phyloP scores from a whole-genome alignment of 1,140 invertebrate genomes.

The Lucilia cuprina region DNA sequence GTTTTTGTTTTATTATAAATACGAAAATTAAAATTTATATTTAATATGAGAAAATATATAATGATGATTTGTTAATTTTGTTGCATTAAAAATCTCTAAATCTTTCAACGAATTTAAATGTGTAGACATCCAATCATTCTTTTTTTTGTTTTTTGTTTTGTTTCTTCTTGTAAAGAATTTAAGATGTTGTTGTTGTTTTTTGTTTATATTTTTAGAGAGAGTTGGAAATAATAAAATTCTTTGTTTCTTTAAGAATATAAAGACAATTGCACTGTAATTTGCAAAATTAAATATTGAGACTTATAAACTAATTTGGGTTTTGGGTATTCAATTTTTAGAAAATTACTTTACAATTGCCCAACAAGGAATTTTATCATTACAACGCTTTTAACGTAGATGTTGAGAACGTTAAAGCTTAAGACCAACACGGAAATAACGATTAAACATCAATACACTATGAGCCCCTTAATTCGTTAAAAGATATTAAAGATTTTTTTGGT shows the following conservation, averaged over 20 bases:
- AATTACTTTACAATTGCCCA: not conserved
- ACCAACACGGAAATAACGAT: conserved; percentile 29
- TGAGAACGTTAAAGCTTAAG: no score
- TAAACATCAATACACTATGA: conserved; percentile 9
- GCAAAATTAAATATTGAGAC: conserved; percentile 13
- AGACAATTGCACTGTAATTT: not conserved
- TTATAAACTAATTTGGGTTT: conserved; percentile 30
- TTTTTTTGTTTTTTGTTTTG: no score
- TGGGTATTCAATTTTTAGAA: conserved; percentile 13
- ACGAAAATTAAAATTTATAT: conserved; percentile 28
- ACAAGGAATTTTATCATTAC: not conserved
- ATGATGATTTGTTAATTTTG: not conserved
- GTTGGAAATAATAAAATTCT: not conserved
- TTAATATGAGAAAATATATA: conserved; percentile 6
- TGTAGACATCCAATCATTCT: conserved; percentile 6
- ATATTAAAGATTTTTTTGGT: not conserved
- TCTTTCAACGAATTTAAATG: conserved; percentile 21
- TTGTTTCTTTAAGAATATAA: conserved; percentile 9
- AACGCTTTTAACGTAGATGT: no score
- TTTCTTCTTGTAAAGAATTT: no score
- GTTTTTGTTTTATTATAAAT: not conserved
- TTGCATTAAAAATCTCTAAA: conserved; percentile 9
- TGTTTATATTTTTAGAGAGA: no score
- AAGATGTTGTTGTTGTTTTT: no score
- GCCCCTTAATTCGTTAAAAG: conserved; percentile 19